Conservation (phyloP, 2,113 vertebrate genomes). For the Genyomyrus donnyi region DNA sequence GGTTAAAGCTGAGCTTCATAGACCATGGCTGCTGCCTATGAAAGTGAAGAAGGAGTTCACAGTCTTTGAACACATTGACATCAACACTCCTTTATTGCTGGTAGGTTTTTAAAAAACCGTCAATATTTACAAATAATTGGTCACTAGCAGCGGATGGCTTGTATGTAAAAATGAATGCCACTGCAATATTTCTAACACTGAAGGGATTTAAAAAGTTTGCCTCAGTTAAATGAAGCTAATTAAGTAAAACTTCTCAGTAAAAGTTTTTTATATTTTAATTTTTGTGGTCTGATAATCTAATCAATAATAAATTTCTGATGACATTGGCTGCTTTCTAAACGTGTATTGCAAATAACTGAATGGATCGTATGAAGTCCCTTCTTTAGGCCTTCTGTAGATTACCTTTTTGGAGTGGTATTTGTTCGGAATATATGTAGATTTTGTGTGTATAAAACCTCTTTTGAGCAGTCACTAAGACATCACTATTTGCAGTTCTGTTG, state of each 20-base stretch:
- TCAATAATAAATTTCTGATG: background rate
- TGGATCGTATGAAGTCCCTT: background rate
- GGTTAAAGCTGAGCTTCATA: slow-evolving; percentile 98
- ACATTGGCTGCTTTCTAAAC: background rate
- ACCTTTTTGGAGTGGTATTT: background rate
- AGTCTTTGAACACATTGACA: slow-evolving; percentile 99
- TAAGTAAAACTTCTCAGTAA: background rate
- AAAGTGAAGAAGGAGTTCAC: slow-evolving; percentile 99
- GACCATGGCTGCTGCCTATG: slow-evolving; percentile 96
- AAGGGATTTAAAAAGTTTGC: background rate
- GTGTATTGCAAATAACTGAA: background rate
- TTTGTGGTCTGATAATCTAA: background rate
- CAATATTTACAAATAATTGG: background rate
- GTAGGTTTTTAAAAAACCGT: slow-evolving; percentile 54
- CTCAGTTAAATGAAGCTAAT: background rate
- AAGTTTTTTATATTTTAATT: background rate
- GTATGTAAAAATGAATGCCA: background rate
- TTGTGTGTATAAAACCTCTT: background rate
- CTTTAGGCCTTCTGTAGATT: background rate
- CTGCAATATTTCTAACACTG: background rate
- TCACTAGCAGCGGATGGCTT: background rate
- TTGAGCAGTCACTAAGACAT: background rate
- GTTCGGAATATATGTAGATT: background rate
- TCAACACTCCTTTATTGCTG: slow-evolving; percentile 99
- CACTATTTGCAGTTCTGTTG: background rate